These are phyloP conservation scores for Oreocharis arfaki DNA, from an alignment of 2,113 vertebrate species.

Conservation along the genomic window DNA sequence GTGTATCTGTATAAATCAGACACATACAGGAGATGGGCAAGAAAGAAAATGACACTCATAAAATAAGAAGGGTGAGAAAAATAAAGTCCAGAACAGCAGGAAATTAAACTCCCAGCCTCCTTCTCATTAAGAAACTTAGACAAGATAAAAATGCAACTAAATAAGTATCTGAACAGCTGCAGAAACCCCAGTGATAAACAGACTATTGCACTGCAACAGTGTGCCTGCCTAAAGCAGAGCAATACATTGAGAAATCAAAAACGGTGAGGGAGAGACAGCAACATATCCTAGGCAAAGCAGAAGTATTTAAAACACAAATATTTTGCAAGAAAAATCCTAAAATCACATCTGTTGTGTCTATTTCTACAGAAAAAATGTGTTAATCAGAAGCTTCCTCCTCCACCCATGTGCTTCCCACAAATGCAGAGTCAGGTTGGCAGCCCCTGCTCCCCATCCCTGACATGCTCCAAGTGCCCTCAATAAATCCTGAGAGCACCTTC, in stretches of 20 bases:
- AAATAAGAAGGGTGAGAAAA: conserved; percentile 6
- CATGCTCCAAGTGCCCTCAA: not conserved
- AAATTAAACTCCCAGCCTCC: conserved; percentile 45
- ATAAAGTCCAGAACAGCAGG: conserved; percentile 17
- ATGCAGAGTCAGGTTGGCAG: not conserved
- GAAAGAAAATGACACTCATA: not conserved
- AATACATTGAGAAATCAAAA: not conserved
- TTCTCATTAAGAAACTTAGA: conserved; percentile 39
- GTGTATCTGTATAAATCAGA: conserved; percentile 19
- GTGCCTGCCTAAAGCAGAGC: not conserved
- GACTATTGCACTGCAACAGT: not conserved
- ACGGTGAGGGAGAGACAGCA: not conserved
- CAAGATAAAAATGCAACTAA: conserved; percentile 10
- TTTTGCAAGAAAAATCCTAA: not conserved
- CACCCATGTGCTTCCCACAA: rapidly evolving
- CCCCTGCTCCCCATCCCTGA: not conserved
- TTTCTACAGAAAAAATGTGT: not conserved
- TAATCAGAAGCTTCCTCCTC: not conserved
- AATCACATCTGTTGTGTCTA: not conserved
- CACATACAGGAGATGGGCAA: not conserved
- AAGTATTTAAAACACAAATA: not conserved
- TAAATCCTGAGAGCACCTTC: not conserved
- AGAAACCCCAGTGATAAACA: not conserved
- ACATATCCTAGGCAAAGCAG: not conserved
- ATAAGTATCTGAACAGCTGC: conserved; percentile 4